Conservation (phyloP, 2,888 invertebrate species). For the Mesopsocus fuscifrons region DNA sequence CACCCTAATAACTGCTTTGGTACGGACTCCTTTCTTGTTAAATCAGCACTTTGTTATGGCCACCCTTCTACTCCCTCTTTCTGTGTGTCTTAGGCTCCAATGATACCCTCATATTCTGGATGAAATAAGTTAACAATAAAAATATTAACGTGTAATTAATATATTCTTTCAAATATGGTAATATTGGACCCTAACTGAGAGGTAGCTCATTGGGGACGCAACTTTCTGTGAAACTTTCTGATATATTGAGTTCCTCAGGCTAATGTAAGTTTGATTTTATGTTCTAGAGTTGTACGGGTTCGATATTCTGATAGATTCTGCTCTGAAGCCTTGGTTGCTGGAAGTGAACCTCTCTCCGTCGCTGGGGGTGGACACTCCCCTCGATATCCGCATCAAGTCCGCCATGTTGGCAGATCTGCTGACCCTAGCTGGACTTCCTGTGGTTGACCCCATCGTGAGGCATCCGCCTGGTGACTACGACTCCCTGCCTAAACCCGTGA, state of each 20-base stretch:
- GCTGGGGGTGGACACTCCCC: conserved; percentile 76
- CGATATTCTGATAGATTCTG: conserved; percentile 81
- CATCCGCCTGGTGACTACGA: conserved; percentile 18
- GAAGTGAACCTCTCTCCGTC: conserved; percentile 91
- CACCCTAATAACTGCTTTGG: conserved; percentile 76
- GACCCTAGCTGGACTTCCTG: conserved; percentile 76
- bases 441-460: conserved; percentile 45
- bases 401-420: conserved; percentile 78
- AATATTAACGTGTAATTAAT: no score
- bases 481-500: conserved; percentile 6
- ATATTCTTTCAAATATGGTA: neutral
- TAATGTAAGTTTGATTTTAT: no score
- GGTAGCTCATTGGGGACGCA: no score
- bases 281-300: conserved; percentile 76
- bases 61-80: no score
- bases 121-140: no score
- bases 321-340: conserved; percentile 83
- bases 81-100: no score
- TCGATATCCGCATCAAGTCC: conserved; percentile 84
- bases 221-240: no score
- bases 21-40: no score
- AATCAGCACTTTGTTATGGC: no score
- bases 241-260: no score
- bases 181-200: no score
- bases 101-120: no score